A percentile compares a stretch with the other conserved stretches of the same genome.
Evolutionary conservation across 2,113 vertebrate species (phyloP).

Genomic region (Muscicapa adusta): DNA sequence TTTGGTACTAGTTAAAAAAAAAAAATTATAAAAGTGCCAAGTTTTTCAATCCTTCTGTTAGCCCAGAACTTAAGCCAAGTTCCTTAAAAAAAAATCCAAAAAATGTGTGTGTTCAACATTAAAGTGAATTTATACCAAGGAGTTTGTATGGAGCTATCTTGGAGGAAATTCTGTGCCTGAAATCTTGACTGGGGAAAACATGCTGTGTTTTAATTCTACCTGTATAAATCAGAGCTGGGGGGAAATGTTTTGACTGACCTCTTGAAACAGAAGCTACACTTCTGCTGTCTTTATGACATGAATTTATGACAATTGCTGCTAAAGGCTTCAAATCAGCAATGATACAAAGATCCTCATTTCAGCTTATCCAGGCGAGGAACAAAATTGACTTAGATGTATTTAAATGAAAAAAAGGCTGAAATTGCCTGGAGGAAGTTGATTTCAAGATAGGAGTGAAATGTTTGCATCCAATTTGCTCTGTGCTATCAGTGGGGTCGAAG

Average conservation of each 20-base stretch:
- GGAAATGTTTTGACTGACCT: background rate
- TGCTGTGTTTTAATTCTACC: background rate
- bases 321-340: background rate
- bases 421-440: slow-evolving; percentile 26
- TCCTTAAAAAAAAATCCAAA: background rate
- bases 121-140: background rate
- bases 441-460: slow-evolving; percentile 5
- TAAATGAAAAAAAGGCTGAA: slow-evolving; percentile 21
- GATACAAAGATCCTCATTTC: background rate
- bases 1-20: background rate
- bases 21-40: background rate
- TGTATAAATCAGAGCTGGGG: background rate
- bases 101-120: background rate
- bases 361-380: background rate
- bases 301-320: background rate
- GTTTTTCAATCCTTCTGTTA: background rate
- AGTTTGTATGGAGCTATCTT: background rate
- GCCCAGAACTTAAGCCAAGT: background rate
- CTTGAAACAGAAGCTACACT: background rate
- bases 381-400: slow-evolving; percentile 10
- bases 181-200: background rate
- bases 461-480: background rate
- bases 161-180: background rate
- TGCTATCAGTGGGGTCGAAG: background rate
- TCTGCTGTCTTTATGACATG: background rate